Conservation (phyloP, 2,888 invertebrate species). For the Notodonta ziczac region DNA sequence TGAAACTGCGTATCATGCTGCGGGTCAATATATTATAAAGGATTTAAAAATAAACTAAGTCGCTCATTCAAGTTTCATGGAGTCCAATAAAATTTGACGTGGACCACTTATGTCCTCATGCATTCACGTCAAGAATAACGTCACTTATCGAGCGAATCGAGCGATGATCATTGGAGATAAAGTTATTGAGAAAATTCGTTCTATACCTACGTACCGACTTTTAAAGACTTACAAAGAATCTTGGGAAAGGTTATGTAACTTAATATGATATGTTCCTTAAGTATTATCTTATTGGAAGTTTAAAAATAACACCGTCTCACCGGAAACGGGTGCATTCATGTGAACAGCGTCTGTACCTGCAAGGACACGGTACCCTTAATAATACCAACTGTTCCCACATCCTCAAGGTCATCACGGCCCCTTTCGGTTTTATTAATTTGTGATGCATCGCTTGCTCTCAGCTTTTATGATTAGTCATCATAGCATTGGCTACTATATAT, state of each 20-base stretch:
- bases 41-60: slow-evolving; percentile 16
- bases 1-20: slow-evolving; percentile 42
- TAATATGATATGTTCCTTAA: background rate
- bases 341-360: slow-evolving; percentile 50
- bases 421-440: slow-evolving; percentile 31
- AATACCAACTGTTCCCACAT: slow-evolving; percentile 62
- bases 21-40: slow-evolving; percentile 24
- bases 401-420: slow-evolving; percentile 52
- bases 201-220: background rate
- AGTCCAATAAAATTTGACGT: slow-evolving; percentile 3
- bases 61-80: slow-evolving; percentile 14
- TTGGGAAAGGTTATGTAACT: too few species aligned
- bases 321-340: slow-evolving; percentile 63
- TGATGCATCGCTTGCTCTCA: slow-evolving; percentile 29
- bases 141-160: background rate
- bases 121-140: background rate
- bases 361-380: slow-evolving; percentile 58
- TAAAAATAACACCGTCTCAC: slow-evolving; percentile 25
- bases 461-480: slow-evolving; percentile 20
- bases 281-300: background rate
- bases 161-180: background rate
- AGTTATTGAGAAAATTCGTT: background rate
- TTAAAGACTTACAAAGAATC: too few species aligned
- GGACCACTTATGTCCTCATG: background rate
- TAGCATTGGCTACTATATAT: slow-evolving; percentile 10